These are phyloP conservation scores for Clarias batrachus DNA, from an alignment of 2,113 vertebrate genomes.

Conservation along the genomic window DNA sequence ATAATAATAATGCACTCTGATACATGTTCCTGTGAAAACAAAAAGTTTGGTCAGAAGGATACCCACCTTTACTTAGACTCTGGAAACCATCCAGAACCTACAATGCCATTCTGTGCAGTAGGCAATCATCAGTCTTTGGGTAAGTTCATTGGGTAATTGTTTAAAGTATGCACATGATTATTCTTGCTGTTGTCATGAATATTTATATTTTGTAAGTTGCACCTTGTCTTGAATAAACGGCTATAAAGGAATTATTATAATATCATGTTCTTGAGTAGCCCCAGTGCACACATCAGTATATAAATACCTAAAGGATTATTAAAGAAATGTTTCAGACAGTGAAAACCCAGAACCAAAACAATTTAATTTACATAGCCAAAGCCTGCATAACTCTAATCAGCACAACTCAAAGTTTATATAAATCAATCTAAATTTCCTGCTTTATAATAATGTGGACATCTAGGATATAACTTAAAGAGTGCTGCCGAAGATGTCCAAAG, in stretches of 20 bases:
- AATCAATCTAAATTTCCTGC: neutral
- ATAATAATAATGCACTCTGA: conserved; percentile 17
- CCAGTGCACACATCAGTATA: neutral
- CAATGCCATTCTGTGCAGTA: neutral
- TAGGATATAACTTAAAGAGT: neutral
- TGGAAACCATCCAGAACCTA: conserved; percentile 10
- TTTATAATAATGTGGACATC: neutral
- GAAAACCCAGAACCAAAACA: neutral
- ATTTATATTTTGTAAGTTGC: conserved; percentile 53
- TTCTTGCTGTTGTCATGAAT: conserved; percentile 23
- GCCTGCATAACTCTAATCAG: neutral
- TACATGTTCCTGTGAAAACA: conserved; percentile 14
- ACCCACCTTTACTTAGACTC: neutral
- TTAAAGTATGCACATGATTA: conserved; percentile 3
- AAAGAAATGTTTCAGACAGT: neutral
- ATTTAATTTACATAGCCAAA: neutral
- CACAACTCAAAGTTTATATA: neutral
- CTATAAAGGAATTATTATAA: neutral
- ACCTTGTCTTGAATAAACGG: conserved; percentile 43
- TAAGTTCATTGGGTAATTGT: conserved; percentile 1
- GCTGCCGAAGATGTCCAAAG: too few species aligned
- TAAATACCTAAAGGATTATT: neutral
- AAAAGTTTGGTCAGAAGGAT: neutral
- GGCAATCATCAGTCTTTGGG: neutral
- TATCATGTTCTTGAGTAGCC: neutral